Evolutionary conservation across 2,888 invertebrate genomes (phyloP).

Genomic region (Nesidiocoris tenuis): DNA sequence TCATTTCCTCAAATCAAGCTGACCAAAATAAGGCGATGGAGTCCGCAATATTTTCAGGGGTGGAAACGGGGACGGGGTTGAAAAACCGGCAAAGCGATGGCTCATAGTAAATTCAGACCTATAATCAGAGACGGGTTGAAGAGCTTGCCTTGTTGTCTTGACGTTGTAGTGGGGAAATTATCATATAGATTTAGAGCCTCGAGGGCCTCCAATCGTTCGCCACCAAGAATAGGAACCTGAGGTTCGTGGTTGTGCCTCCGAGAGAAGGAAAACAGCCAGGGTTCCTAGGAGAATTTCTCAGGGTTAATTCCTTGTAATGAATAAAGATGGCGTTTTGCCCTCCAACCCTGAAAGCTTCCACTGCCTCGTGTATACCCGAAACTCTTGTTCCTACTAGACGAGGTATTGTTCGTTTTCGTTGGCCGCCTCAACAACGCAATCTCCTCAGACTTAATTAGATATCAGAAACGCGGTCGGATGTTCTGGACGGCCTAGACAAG

Average conservation of each 20-base stretch:
- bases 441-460: constrained; percentile 37
- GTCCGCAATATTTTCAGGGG: not conserved
- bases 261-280: not conserved
- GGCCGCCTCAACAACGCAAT: constrained; percentile 37
- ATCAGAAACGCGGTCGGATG: constrained; percentile 9
- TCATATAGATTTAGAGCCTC: constrained; percentile 40
- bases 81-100: constrained; percentile 15
- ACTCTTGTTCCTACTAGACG: not conserved
- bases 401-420: constrained; percentile 32
- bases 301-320: constrained; percentile 40
- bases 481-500: not conserved
- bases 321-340: constrained; percentile 36
- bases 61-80: constrained; percentile 3
- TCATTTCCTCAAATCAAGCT: too few relatives aligned
- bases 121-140: constrained; percentile 24
- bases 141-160: constrained; percentile 29
- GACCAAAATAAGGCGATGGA: too few relatives aligned
- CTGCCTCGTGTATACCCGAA: not conserved
- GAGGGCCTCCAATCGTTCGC: constrained; percentile 1
- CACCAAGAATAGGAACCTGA: not conserved
- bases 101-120: constrained; percentile 22
- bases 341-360: not conserved
- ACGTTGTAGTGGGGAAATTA: constrained; percentile 32
- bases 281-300: not conserved
- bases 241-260: not conserved